These are phyloP conservation scores for Tigriopus californicus DNA, from an alignment of 2,888 invertebrate genomes.

Conservation along the genomic window DNA sequence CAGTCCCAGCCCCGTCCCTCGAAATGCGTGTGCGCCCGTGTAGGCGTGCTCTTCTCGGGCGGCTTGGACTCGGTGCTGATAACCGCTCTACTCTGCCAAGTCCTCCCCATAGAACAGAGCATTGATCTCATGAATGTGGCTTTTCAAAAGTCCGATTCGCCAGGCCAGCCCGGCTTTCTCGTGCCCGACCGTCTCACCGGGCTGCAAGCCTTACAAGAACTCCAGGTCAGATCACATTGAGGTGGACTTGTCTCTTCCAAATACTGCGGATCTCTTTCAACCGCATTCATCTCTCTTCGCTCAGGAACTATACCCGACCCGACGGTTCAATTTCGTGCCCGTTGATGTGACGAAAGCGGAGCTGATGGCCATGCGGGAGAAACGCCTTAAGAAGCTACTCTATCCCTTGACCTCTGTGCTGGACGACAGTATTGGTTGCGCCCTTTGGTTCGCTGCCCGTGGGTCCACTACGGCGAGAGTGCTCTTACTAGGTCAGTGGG, in stretches of 20 bases:
- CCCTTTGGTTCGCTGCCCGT: conserved; percentile 82
- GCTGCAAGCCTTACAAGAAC: conserved; percentile 43
- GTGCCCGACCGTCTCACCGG: conserved; percentile 75
- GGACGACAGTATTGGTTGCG: conserved; percentile 88
- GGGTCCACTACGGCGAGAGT: conserved; percentile 7
- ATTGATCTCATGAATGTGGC: conserved; percentile 92
- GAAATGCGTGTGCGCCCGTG: conserved; percentile 40
- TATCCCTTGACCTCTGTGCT: conserved; percentile 68
- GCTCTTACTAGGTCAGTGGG: conserved; percentile 1
- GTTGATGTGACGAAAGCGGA: conserved; percentile 49
- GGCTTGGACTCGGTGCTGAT: conserved; percentile 88
- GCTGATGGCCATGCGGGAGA: conserved; percentile 37
- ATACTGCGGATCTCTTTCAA: too few species aligned
- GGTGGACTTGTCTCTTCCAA: too few species aligned
- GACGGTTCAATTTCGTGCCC: conserved; percentile 20
- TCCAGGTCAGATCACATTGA: conserved; percentile 29
- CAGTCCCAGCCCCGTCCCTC: too few species aligned
- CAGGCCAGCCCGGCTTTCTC: conserved; percentile 24
- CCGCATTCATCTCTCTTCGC: too few species aligned
- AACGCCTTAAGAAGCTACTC: conserved; percentile 51
- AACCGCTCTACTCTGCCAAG: conserved; percentile 55
- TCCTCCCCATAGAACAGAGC: conserved; percentile 40
- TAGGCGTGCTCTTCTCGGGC: conserved; percentile 81
- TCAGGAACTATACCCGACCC: not conserved
- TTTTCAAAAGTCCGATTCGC: conserved; percentile 35